Evolutionary conservation across 2,113 vertebrate species (phyloP).

Genomic region (Atrichornis clamosus): DNA sequence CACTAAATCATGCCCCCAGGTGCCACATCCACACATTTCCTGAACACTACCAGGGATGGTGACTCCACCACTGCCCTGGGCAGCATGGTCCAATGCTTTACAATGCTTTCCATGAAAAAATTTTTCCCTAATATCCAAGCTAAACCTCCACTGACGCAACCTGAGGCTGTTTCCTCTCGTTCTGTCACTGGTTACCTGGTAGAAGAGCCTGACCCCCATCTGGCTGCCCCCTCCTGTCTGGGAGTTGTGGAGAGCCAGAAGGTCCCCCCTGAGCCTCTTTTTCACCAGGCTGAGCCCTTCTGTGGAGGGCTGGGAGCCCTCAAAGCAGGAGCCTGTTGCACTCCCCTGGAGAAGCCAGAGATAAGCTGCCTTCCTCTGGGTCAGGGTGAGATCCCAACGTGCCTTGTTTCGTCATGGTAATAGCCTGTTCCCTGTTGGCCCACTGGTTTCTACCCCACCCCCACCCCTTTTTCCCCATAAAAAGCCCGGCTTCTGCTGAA

Average conservation of each 20-base stretch:
- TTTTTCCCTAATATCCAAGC: background rate
- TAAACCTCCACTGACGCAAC: background rate
- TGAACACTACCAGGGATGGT: background rate
- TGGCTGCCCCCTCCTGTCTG: too few species aligned
- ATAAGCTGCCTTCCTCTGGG: too few species aligned
- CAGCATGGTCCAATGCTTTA: background rate
- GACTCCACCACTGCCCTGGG: background rate
- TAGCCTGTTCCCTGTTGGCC: too few species aligned
- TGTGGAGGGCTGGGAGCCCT: too few species aligned
- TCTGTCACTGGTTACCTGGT: background rate
- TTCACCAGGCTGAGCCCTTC: background rate
- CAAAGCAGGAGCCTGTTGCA: too few species aligned
- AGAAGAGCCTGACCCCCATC: background rate
- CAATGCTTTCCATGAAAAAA: background rate
- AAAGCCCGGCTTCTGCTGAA: too few species aligned
- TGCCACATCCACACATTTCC: background rate
- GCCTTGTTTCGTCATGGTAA: too few species aligned
- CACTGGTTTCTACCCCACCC: too few species aligned
- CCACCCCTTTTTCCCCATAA: too few species aligned
- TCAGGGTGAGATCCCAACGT: too few species aligned
- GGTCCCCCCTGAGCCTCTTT: background rate
- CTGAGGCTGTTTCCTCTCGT: background rate
- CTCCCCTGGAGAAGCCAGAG: too few species aligned
- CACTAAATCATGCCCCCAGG: background rate
- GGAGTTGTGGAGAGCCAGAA: too few species aligned